Evolutionary conservation across 2,797 vertebrate genomes (phyloP), one percentile per base, ranked within the genome.

Genomic region (Hippopotamyrus pictus): DNA sequence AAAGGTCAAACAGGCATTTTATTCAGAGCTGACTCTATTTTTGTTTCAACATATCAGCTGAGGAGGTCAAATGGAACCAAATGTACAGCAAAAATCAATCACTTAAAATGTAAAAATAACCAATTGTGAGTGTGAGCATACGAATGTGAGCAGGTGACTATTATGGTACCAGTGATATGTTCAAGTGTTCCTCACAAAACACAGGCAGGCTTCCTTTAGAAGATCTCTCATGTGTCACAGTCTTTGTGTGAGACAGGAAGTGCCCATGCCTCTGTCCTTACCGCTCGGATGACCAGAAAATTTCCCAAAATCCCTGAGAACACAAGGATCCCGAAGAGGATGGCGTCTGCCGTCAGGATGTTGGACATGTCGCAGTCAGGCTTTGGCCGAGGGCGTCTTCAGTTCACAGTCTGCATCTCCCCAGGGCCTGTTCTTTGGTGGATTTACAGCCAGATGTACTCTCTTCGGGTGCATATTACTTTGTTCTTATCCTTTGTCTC

Each of bases 271-370:
- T 90, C 73, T 84, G 41, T 19, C 88, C 96, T 95, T 91, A 97
- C 96, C 94, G 94, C 95, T 93, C 94, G 92, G 91, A 97, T 96
- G 91, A 97, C 96, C 92, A 96, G 89, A 48, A 96, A 85, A 92
- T 97, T 97, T 90, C 96, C 96, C n/a, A 96, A 85, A 90, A 97
- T 96, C 48, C 96, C 96, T 65, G 94, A 94, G 88, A 96, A 93
- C 5, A 96, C 95, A 91, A 97, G 92, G 33, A 96, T 5, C 8
- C 95, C 95, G 89, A 96, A 97, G 89, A 96, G 88, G 90, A 95
- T 89, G 14, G 95, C 95, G 0, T 97, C 96, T 79, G 94, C 89
- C 48, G 94, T 94, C 83, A 95, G 94, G 44, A 93, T 93, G 84
- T 95, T 91, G 89, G 95, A 92, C 95, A 96, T 96, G 91, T 86